Evolutionary conservation across 2,888 invertebrate genomes (phyloP).

Genomic region (Drosophila rubida): DNA sequence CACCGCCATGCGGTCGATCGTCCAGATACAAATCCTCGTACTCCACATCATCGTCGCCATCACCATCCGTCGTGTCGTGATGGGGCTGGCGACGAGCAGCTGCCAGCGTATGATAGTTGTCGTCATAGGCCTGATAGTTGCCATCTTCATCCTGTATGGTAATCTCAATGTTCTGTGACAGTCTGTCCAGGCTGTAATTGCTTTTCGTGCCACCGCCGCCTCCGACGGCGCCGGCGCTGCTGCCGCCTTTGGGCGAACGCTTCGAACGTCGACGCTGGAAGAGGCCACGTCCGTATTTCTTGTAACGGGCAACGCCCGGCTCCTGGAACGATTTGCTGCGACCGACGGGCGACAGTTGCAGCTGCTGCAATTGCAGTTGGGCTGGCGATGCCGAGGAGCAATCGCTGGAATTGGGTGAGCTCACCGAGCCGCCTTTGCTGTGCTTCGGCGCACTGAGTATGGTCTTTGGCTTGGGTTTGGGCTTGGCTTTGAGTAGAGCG

Average conservation of each 20-base stretch:
- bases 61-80: constrained; percentile 38
- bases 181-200: constrained; percentile 82
- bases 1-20: constrained; percentile 61
- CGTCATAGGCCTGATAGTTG: constrained; percentile 83
- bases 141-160: constrained; percentile 84
- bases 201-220: constrained; percentile 57
- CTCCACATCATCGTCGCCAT: constrained; percentile 67
- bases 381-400: constrained; percentile 79
- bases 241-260: constrained; percentile 65
- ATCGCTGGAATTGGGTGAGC: constrained; percentile 83
- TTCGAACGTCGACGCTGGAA: constrained; percentile 83
- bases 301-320: constrained; percentile 76
- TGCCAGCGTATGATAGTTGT: constrained; percentile 77
- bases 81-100: constrained; percentile 23
- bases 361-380: constrained; percentile 42
- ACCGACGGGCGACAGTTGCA: constrained; percentile 76
- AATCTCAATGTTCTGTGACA: constrained; percentile 84
- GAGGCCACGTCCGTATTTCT: constrained; percentile 81
- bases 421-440: constrained; percentile 68
- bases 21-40: constrained; percentile 71
- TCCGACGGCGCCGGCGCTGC: constrained; percentile 11
- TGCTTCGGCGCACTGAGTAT: constrained; percentile 73
- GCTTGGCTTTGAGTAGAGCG: constrained; percentile 71
- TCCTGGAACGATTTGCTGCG: constrained; percentile 85
- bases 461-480: constrained; percentile 57